Percentiles rank a stretch among this genome's conserved stretches.
These are phyloP conservation scores for Tamias sibiricus DNA, from an alignment of 2,113 vertebrate genomes.

Conservation along the genomic window DNA sequence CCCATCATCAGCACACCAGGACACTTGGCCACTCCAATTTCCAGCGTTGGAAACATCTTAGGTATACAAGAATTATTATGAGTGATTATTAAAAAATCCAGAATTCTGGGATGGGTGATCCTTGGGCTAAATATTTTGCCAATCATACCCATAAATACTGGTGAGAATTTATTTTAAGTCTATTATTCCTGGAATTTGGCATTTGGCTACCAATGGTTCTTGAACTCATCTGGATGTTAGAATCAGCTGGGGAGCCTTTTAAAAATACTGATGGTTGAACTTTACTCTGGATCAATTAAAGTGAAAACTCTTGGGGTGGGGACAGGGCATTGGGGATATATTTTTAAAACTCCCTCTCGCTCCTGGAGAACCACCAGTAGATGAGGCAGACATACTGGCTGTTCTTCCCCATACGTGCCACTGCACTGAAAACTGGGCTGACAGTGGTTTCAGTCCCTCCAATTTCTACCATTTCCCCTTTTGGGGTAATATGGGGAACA, in stretches of 20 bases:
- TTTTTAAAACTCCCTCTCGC: background rate
- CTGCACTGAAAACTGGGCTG: background rate
- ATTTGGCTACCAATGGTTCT: background rate
- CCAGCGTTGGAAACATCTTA: background rate
- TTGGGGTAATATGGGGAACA: background rate
- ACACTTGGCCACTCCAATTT: background rate
- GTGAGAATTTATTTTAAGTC: background rate
- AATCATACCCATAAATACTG: background rate
- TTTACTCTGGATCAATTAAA: background rate
- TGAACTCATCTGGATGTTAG: background rate
- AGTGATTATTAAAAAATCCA: background rate
- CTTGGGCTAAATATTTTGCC: background rate
- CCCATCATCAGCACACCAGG: background rate
- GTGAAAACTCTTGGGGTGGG: background rate
- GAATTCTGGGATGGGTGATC: background rate
- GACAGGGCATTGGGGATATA: background rate
- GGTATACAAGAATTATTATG: background rate
- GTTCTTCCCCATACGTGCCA: background rate
- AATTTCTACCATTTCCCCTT: background rate
- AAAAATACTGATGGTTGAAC: background rate
- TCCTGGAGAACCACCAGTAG: background rate
- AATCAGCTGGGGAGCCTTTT: background rate
- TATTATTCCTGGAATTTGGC: background rate
- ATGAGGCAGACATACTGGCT: fast-evolving
- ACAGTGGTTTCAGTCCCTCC: background rate